These are phyloP conservation scores for Ctena decussata DNA, from an alignment of 2,888 invertebrate genomes.

Conservation along the genomic window DNA sequence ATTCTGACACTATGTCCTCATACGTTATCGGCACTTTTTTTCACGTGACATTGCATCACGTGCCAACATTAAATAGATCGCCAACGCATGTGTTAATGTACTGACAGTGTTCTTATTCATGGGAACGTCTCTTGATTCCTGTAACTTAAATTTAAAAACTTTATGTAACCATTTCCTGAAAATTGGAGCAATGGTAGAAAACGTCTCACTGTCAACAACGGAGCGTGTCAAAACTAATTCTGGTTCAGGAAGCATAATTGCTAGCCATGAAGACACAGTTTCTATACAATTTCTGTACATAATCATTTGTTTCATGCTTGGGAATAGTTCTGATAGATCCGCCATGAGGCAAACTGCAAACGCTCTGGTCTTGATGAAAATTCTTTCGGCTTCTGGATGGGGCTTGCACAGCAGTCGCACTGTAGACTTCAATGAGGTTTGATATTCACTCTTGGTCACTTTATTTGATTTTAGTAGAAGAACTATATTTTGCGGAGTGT, in stretches of 20 bases:
- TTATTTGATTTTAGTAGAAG: background rate
- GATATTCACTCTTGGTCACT: background rate
- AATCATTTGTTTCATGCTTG: background rate
- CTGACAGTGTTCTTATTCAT: background rate
- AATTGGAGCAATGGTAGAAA: background rate
- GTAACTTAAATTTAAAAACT: background rate
- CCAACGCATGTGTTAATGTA: background rate
- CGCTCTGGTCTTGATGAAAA: background rate
- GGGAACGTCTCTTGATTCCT: too few species aligned
- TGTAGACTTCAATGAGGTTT: background rate
- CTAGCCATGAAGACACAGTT: background rate
- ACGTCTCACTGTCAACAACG: background rate
- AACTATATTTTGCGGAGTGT: background rate
- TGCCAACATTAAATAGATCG: background rate
- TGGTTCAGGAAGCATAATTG: background rate
- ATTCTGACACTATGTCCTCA: background rate
- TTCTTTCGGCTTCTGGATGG: background rate
- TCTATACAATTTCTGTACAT: background rate
- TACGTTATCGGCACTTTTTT: background rate
- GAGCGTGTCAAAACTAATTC: background rate
- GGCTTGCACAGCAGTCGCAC: background rate
- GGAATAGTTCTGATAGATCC: background rate
- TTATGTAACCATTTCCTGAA: background rate
- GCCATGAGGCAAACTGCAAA: background rate
- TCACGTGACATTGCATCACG: conserved; percentile 1